Evolutionary conservation across 64 coral and sea anemone species (phyloP), one percentile per base, ranked within the genome.

Genomic region (Cladopsammia gracilis): DNA sequence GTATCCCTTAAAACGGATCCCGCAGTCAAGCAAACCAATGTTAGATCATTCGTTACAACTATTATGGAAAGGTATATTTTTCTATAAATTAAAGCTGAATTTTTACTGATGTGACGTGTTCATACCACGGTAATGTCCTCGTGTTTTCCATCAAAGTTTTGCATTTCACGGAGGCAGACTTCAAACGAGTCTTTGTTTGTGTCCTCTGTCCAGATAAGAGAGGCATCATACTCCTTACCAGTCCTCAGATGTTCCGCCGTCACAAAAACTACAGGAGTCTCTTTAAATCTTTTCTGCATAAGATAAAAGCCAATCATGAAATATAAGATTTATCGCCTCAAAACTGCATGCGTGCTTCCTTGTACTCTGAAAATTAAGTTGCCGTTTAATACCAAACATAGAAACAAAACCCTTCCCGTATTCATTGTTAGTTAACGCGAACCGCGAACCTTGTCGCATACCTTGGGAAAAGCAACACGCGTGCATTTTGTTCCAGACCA

Each of bases 71-170:
- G 0, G 34, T 34, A 34, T 34, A 34, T 34, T 34, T 1, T 12
- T n/a, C 5, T 56, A 10, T 56, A n/a, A 56, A 10, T 10, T 56
- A 56, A 10, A 56, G 53, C 6, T 56, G 53, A 12, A 12, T 5
- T 56, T 10, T 10, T 10, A 56, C 4, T n/a, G n/a, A n/a, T n/a
- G n/a, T n/a, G n/a, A n/a, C n/a, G 13, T 53, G 57, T 25, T 83
- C 90, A 7, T 85, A 92, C 90, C 90, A 92, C 90, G 42, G 47
- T 71, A 68, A 92, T 85, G 54, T 70, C 44, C 19, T 92, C 79
- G 73, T 92, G 70, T 25, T 75, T 69, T 13, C 90, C 90, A 62
- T 92, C 90, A 82, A 92, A 92, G 56, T 92, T 92, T 20, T 92
- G 90, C 61, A 92, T 79, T 45, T 92, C 90, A 48, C 90, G 66